Evolutionary conservation across 2,797 vertebrate species (phyloP), one percentile per base, ranked within the genome.

Genomic region (Gila robusta): DNA sequence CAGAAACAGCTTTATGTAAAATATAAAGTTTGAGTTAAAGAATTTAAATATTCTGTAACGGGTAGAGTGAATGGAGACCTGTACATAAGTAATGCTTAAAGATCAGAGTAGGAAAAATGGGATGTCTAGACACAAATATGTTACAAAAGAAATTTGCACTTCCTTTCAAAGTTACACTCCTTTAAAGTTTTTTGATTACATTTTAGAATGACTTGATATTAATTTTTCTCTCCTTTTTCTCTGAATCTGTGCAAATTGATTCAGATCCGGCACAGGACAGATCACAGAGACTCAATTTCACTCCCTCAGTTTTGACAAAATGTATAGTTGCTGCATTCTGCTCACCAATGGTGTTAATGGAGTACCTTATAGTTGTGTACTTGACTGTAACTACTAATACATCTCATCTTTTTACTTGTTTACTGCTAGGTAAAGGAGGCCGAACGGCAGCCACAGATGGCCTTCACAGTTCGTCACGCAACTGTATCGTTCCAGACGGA

Each of bases 401-500:
- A 49, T 70, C 10, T 49, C 14, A 12, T 81, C 26, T 14, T 49
- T 67, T 49, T 62, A 35, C 35, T 44, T 41, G 39, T 81, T 76
- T 67, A 41, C 91, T 88, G 52, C 28, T 94, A 99, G 98, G 97
- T 96, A n/a, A 97, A 97, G 81, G 96, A 96, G 56, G 93, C 95
- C 1, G 90, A 94, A 0, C 96, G 95, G 84, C 96, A 96, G 90
- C 96, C 98, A 0, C 97, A 98, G 95, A 97, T 96, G 96, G 96
- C 96, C 89, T 98, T 98, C 91, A 97, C 96, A 0, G 97, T 95
- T 88, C 97, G 97, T 37, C 97, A 97, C 0, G 96, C 97, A 83
- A 97, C 97, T 0, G 97, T 98, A 89, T 97, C 98, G 4, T 97
- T 99, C 95, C 98, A 98, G 95, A 97, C 97, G 0, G 97, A 98